A percentile compares a stretch with the other conserved stretches of the same genome.
These are phyloP conservation scores for Cryptocephalus moraei DNA, from an alignment of 2,888 invertebrate species.

Conservation along the genomic window DNA sequence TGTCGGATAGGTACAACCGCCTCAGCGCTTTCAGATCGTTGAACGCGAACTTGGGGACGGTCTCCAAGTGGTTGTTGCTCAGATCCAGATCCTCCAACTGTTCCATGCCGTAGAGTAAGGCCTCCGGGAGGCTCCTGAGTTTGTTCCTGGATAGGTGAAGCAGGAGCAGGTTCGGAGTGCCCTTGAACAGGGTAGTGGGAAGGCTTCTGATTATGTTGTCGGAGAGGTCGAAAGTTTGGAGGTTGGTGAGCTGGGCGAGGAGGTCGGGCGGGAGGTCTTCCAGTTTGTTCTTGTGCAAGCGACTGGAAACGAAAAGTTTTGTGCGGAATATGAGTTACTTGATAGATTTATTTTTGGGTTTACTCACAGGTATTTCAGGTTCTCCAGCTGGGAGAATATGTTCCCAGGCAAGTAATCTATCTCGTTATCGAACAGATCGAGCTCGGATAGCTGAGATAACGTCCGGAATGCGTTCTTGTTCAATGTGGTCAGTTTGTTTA, in stretches of 20 bases:
- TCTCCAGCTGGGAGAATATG: conserved; percentile 53
- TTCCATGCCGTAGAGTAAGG: conserved; percentile 46
- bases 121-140: conserved; percentile 47
- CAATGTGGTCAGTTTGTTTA: conserved; percentile 56
- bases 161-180: conserved; percentile 47
- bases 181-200: conserved; percentile 48
- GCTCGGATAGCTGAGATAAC: conserved; percentile 51
- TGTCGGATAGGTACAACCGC: conserved; percentile 58
- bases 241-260: conserved; percentile 47
- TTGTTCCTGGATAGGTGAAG: conserved; percentile 59
- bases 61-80: conserved; percentile 54
- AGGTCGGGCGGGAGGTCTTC: conserved; percentile 50
- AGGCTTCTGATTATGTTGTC: conserved; percentile 52
- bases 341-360: neutral
- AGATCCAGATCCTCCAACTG: conserved; percentile 59
- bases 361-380: conserved; percentile 55
- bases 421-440: conserved; percentile 65
- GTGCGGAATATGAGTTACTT: too few species aligned
- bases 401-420: conserved; percentile 55
- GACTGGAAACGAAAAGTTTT: conserved; percentile 42
- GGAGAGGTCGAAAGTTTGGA: conserved; percentile 59
- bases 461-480: conserved; percentile 60
- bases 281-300: conserved; percentile 54
- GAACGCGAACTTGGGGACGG: conserved; percentile 49
- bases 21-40: conserved; percentile 45